Evolutionary conservation across 2,113 vertebrate species (phyloP).

Genomic region (Dascyllus trimaculatus): DNA sequence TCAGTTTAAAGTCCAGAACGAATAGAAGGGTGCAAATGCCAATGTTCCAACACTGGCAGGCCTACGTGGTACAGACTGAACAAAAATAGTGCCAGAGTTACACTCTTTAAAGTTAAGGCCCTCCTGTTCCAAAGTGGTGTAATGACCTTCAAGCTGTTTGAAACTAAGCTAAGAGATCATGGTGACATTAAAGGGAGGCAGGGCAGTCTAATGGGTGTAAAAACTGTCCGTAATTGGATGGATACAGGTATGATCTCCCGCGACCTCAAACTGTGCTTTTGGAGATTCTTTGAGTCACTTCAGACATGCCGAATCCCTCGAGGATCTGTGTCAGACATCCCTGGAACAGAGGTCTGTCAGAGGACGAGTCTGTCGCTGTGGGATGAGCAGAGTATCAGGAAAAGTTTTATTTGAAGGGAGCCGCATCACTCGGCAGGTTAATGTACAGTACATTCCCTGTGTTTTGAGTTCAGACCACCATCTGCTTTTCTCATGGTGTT

Average conservation of each 20-base stretch:
- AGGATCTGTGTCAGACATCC: background rate
- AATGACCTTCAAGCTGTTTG: slow-evolving; percentile 23
- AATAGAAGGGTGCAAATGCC: background rate
- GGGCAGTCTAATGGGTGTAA: background rate
- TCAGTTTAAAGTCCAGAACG: background rate
- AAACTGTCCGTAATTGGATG: background rate
- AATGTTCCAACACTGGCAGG: background rate
- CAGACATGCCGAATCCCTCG: background rate
- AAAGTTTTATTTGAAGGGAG: background rate
- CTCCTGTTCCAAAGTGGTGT: background rate
- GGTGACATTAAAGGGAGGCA: background rate
- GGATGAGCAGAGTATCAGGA: background rate
- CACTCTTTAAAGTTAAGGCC: background rate
- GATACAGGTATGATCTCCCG: background rate
- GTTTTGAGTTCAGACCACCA: slow-evolving; percentile 17
- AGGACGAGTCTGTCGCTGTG: background rate
- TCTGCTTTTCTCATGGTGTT: slow-evolving; percentile 5
- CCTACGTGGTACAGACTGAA: background rate
- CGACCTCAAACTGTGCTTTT: background rate
- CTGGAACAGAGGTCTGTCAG: background rate
- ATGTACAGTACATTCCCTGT: background rate
- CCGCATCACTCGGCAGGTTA: slow-evolving; percentile 11
- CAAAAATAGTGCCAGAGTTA: background rate
- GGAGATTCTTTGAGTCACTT: background rate
- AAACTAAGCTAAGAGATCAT: slow-evolving; percentile 20